Evolutionary conservation across 1,140 invertebrate genomes (phyloP).

Genomic region (Bilobella aurantiaca): DNA sequence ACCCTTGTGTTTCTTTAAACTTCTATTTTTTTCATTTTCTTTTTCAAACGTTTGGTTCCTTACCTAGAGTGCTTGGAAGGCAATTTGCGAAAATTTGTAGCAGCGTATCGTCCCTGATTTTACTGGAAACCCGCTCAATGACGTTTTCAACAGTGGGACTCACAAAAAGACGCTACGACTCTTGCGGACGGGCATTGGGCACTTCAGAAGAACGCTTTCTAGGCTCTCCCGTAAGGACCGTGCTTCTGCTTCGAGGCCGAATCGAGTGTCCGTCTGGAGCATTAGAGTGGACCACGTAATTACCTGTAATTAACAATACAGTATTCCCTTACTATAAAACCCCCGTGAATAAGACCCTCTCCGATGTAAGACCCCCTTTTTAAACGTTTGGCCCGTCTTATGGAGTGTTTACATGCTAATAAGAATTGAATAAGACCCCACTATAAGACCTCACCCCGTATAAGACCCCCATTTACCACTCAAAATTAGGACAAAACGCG

Average conservation of each 20-base stretch:
- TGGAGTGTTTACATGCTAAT: too few relatives aligned
- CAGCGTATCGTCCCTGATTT: constrained; percentile 1
- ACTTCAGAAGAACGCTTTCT: not conserved
- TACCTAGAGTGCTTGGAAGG: constrained; percentile 12
- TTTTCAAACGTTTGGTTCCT: too few relatives aligned
- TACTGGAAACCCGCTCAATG: not conserved
- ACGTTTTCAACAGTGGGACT: not conserved
- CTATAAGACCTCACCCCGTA: too few relatives aligned
- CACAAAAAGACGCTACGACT: not conserved
- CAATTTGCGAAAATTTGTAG: constrained; percentile 10
- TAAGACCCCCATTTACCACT: too few relatives aligned
- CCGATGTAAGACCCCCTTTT: too few relatives aligned
- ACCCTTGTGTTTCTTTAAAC: too few relatives aligned
- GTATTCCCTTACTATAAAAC: too few relatives aligned
- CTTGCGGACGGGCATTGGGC: not conserved
- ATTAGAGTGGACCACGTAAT: not conserved
- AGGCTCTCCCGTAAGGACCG: not conserved
- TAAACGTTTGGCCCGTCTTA: too few relatives aligned
- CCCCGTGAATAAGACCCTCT: too few relatives aligned
- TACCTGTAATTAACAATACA: not conserved
- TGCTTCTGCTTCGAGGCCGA: not conserved
- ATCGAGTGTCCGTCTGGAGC: not conserved
- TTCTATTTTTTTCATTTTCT: too few relatives aligned
- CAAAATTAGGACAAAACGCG: too few relatives aligned
- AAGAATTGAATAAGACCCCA: too few relatives aligned